Evolutionary conservation across 2,113 vertebrate species (phyloP), one percentile per base, ranked within the genome.

Genomic region (Stegastes partitus): DNA sequence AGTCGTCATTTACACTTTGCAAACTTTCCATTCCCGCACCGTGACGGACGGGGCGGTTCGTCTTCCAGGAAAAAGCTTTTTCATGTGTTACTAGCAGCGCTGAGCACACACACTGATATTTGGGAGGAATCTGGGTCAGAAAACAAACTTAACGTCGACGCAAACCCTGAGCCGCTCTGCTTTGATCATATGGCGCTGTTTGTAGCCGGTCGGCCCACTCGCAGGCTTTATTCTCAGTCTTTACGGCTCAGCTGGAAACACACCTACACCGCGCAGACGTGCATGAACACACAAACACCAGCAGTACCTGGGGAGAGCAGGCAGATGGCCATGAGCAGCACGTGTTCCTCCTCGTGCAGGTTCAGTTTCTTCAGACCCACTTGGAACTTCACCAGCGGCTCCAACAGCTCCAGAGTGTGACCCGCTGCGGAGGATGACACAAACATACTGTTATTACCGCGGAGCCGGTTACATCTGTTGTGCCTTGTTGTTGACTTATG

Each of bases 291-390:
- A 31, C 42, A 45, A 2, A 54, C 26, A 63, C 11, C 15, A 16
- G 69, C 44, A 7, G 63, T 89, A 97, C 98, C 98, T 91, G 97
- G 97, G 74, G 97, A 99, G 69, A 99, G 93, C 77, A 99, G 95
- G 90, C 98, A 99, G 95, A 99, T 98, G 88, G 96, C 97, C 98
- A 99, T 99, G 56, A 99, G 96, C 69, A 99, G 94, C 61, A 99
- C 97, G 0, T 99, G 97, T 28, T 99, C 98, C 67, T 97, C 96
- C 77, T 99, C 97, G 0, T 98, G 96, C 18, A 99, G 92, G 84
- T 95, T 95, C 83, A 99, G 93, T 84, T 99, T 99, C 94, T 99
- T 99, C 79, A 99, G 77, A 11, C 96, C 94, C 3, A 98, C 91
- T 92, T 99, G 98, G 93, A 99, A 99, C 83, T 98, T 99, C 74